Evolutionary conservation across 2,797 vertebrate species (phyloP), one percentile per base, ranked within the genome.

Genomic region (Prunella strophiata): DNA sequence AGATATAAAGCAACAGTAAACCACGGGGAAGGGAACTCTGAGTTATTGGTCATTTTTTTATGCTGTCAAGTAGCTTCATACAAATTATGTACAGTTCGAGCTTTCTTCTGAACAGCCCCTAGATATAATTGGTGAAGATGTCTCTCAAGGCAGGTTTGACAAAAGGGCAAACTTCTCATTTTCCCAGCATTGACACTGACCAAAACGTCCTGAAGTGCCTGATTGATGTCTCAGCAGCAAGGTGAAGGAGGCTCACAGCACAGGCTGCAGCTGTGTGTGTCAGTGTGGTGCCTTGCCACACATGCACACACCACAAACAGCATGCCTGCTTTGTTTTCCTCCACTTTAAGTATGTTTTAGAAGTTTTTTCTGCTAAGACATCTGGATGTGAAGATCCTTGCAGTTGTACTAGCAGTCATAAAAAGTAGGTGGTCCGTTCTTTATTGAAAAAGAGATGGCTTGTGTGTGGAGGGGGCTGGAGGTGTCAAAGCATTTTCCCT

Each of bases 91-190:
- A 85, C 66, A 78, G 61, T 90, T 85, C 8, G 8, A 70, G 51
- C 76, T 89, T 83, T 91, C 71, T 84, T 88, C 79, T 50, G 54
- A 93, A 43, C 26, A 87, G 70, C 76, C 42, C 29, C 66, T 70
- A 51, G 67, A 54, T 92, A 47, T 94, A 96, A 94, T 81, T 89
- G 94, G 92, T 82, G 86, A 94, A 96, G 74, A 77, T 91, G 79
- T 93, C 76, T 96, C 94, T 94, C 80, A 85, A 96, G 87, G 50
- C 87, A 88, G 82, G 58, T 96, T 96, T 96, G 97, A 96, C 92
- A 94, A 96, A 97, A 97, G 94, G 97, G 82, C 94, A 97, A 65
- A 94, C 71, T 92, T 94, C 95, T 97, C 82, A 70, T 97, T 98
- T 98, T 96, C 90, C 50, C 73, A 54, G 85, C 43, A 38, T 40